Conservation (phyloP, 2,797 vertebrate genomes). For the Karalla daura region DNA sequence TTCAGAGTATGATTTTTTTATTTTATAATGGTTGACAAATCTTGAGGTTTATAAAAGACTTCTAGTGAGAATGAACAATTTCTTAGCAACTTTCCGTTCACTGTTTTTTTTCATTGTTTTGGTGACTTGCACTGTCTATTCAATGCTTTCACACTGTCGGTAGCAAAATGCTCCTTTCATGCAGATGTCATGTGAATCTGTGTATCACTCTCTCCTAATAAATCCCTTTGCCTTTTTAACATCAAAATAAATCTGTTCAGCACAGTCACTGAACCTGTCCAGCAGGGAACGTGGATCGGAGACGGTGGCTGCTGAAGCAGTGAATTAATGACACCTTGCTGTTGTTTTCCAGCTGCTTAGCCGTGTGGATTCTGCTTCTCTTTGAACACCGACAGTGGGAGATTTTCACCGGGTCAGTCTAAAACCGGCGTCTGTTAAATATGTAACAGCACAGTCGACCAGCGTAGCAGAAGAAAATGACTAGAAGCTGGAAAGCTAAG, state of each 20-base stretch:
- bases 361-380: slow-evolving; percentile 4
- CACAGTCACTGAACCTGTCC: background rate
- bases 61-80: too few species aligned
- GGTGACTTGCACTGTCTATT: too few species aligned
- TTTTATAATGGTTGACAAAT: too few species aligned
- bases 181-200: background rate
- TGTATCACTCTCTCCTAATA: background rate
- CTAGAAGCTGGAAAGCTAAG: background rate
- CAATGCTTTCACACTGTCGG: background rate
- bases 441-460: slow-evolving; percentile 18
- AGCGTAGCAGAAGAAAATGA: slow-evolving; percentile 13
- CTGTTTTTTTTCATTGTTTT: too few species aligned
- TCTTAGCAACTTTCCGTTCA: too few species aligned
- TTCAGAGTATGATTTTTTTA: too few species aligned
- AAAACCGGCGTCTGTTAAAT: slow-evolving; percentile 27
- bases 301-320: slow-evolving; percentile 11
- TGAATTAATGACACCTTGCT: slow-evolving; percentile 20
- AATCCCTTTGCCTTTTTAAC: background rate
- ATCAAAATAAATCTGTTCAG: background rate
- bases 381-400: slow-evolving; percentile 3
- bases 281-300: slow-evolving; percentile 3
- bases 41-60: too few species aligned
- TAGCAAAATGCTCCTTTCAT: background rate
- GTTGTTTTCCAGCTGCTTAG: slow-evolving; percentile 27
- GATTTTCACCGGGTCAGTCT: slow-evolving; percentile 4